phyloP scores from a whole-genome alignment of 1,140 invertebrate species.

The Lasioglossum albipes region DNA sequence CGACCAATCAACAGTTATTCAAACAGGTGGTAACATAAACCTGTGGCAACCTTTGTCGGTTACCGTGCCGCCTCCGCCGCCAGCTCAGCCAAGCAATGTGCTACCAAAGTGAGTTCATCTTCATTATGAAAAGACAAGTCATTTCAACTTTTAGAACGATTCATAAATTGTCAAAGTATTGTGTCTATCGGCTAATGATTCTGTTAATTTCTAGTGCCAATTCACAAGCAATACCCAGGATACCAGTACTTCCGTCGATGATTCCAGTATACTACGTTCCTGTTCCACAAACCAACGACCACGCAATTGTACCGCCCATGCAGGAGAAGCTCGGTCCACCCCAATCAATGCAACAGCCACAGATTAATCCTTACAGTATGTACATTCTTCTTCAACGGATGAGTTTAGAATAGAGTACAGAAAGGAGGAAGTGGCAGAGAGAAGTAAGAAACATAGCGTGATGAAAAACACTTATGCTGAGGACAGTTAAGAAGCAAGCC shows the following conservation, averaged over 20 bases:
- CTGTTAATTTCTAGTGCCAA: slow-evolving; percentile 38
- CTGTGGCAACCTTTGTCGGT: slow-evolving; percentile 84
- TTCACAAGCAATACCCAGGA: slow-evolving; percentile 52
- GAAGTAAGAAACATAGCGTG: neutral
- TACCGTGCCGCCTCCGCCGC: slow-evolving; percentile 76
- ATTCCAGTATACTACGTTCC: slow-evolving; percentile 84
- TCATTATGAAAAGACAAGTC: too few species aligned
- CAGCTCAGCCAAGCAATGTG: slow-evolving; percentile 68
- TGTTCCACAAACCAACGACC: slow-evolving; percentile 57
- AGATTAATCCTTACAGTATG: slow-evolving; percentile 68
- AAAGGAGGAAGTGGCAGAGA: neutral
- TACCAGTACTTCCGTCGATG: slow-evolving; percentile 75
- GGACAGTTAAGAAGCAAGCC: too few species aligned
- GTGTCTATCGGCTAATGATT: neutral
- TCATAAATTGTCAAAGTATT: neutral
- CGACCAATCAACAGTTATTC: slow-evolving; percentile 55
- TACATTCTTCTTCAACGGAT: slow-evolving; percentile 15
- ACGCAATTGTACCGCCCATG: slow-evolving; percentile 18
- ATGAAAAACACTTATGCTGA: neutral
- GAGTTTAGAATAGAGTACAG: neutral
- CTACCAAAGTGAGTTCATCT: slow-evolving; percentile 53
- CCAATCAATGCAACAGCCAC: slow-evolving; percentile 43
- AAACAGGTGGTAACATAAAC: slow-evolving; percentile 75
- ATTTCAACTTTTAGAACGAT: too few species aligned
- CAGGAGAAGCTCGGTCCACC: slow-evolving; percentile 66